These are phyloP conservation scores for Lepidochrysops patricia DNA, from an alignment of 2,888 invertebrate genomes.

Conservation along the genomic window DNA sequence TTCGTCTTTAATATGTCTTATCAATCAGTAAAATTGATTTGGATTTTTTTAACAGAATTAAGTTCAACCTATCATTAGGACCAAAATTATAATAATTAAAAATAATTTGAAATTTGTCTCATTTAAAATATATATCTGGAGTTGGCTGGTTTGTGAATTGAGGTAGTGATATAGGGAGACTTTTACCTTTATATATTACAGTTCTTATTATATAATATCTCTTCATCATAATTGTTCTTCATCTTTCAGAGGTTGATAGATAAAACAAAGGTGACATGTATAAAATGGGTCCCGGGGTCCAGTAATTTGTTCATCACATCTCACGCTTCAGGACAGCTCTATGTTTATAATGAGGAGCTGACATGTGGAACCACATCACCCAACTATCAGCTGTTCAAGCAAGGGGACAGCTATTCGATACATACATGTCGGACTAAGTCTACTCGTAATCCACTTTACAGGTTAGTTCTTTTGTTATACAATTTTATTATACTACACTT, in stretches of 20 bases:
- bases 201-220: too few species aligned
- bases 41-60: background rate
- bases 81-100: too few species aligned
- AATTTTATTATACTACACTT: background rate
- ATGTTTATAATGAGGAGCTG: conserved; percentile 97
- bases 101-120: too few species aligned
- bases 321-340: conserved; percentile 96
- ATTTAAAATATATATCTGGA: too few species aligned
- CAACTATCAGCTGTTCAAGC: conserved; percentile 95
- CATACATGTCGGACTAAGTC: conserved; percentile 97
- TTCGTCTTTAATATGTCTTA: background rate
- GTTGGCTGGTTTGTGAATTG: too few species aligned
- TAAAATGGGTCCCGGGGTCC: conserved; percentile 97
- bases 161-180: too few species aligned
- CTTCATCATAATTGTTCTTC: background rate
- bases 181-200: too few species aligned
- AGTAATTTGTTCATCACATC: conserved; percentile 95
- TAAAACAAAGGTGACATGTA: conserved; percentile 95
- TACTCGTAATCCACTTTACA: conserved; percentile 91
- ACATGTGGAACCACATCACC: conserved; percentile 92
- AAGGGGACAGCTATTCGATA: conserved; percentile 94
- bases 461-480: conserved; percentile 24
- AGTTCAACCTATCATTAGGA: background rate
- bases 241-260: conserved; percentile 88
- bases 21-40: background rate